A percentile compares a stretch with the other conserved stretches of the same genome.
These are phyloP conservation scores for Eilema sororculum DNA, from an alignment of 2,888 invertebrate genomes.

Conservation along the genomic window DNA sequence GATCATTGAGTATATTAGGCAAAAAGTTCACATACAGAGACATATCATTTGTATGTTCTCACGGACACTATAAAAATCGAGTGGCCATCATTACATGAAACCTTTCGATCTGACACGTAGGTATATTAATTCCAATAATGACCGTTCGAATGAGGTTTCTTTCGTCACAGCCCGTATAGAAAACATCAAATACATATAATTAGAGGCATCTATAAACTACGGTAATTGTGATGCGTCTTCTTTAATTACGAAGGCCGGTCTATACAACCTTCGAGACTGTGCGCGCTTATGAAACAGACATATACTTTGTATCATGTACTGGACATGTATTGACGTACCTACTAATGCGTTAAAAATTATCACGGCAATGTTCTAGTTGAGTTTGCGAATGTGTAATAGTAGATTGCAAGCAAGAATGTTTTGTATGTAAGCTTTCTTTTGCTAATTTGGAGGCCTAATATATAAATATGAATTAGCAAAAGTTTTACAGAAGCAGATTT, in stretches of 20 bases:
- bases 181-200: slow-evolving; percentile 86
- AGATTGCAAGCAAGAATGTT: not conserved
- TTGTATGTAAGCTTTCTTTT: slow-evolving; percentile 1
- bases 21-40: slow-evolving; percentile 72
- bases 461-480: not conserved
- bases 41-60: slow-evolving; percentile 83
- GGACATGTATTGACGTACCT: slow-evolving; percentile 51
- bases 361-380: slow-evolving; percentile 42
- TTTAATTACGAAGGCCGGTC: slow-evolving; percentile 83
- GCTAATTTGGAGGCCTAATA: not conserved
- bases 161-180: slow-evolving; percentile 85
- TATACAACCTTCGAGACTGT: slow-evolving; percentile 61
- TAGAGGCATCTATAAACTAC: slow-evolving; percentile 84
- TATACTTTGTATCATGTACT: slow-evolving; percentile 39
- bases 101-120: slow-evolving; percentile 85
- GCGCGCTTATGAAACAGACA: slow-evolving; percentile 51
- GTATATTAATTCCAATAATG: slow-evolving; percentile 86
- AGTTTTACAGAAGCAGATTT: not conserved
- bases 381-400: slow-evolving; percentile 25
- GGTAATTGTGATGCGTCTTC: slow-evolving; percentile 83
- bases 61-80: slow-evolving; percentile 81
- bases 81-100: slow-evolving; percentile 78
- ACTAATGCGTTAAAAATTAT: slow-evolving; percentile 36
- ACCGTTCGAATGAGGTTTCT: slow-evolving; percentile 78
- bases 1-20: slow-evolving; percentile 68